Conservation (phyloP, 2,888 invertebrate genomes). For the Choreutis nemorana region DNA sequence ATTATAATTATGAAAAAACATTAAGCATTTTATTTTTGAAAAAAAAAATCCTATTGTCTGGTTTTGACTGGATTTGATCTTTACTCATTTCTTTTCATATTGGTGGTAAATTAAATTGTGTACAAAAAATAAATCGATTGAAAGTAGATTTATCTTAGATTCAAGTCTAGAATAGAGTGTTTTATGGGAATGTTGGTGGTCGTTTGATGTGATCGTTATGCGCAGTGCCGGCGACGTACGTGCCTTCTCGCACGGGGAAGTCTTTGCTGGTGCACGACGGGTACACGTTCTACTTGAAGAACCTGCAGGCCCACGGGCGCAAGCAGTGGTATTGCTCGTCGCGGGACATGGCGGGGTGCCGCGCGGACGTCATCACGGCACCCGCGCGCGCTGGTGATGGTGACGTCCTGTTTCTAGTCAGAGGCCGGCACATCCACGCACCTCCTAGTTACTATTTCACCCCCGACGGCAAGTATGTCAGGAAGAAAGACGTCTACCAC, state of each 20-base stretch:
- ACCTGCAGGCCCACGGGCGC: constrained; percentile 51
- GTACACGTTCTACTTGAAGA: constrained; percentile 60
- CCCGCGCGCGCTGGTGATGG: constrained; percentile 34
- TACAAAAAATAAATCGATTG: too few relatives aligned
- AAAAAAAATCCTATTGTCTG: too few relatives aligned
- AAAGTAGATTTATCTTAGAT: too few relatives aligned
- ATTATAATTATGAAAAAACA: too few relatives aligned
- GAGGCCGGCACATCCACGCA: constrained; percentile 52
- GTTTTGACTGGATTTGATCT: too few relatives aligned
- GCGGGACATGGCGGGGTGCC: constrained; percentile 56
- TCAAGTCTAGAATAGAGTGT: too few relatives aligned
- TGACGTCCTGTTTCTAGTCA: constrained; percentile 50
- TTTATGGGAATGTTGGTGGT: too few relatives aligned
- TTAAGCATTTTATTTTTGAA: too few relatives aligned
- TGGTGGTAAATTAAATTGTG: too few relatives aligned
- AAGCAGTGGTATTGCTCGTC: constrained; percentile 63
- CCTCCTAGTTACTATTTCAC: constrained; percentile 58
- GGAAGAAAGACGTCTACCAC: constrained; percentile 54
- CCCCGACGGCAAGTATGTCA: constrained; percentile 55
- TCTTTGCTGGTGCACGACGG: constrained; percentile 52
- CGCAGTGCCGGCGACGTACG: constrained; percentile 55
- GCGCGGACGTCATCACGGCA: constrained; percentile 57
- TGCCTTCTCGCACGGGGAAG: constrained; percentile 60
- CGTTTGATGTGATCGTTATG: constrained; percentile 21
- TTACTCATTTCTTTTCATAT: too few relatives aligned